Evolutionary conservation across 2,113 vertebrate genomes (phyloP), one percentile per base, ranked within the genome.

Genomic region (Megaceryle torquata): DNA sequence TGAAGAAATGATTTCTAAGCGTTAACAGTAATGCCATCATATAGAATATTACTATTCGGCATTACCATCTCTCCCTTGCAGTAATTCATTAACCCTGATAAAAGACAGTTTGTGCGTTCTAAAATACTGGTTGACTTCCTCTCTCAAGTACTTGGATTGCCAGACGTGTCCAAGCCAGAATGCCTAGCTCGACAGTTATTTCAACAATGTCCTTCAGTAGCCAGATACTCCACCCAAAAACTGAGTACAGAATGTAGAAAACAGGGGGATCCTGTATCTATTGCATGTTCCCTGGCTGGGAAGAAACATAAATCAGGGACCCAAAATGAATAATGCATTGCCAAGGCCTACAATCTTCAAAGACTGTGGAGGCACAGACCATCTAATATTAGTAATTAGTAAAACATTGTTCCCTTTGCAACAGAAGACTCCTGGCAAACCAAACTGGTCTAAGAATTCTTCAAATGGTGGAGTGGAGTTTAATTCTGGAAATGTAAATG

Each of bases 181-280:
- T 71, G 48, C 25, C 56, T 90, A 77, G 13, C 15, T 64, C 1
- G 0, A n/a, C 65, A 89, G 65, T 70, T 74, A 88, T 79, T 89
- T 69, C 63, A 86, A 82, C 59, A 67, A 89, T 80, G 72, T 80
- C n/a, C 26, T 91, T 80, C 59, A 56, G 60, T 35, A 79, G 70
- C 74, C 82, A 89, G 61, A 89, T 44, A 61, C 44, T 93, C 65
- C 84, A 77, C 82, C 74, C 82, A 84, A 91, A 94, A 92, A 35
- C 37, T 59, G 41, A 71, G 67, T 29, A 68, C 19, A 51, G 9
- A 74, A 59, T 29, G 43, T 78, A 92, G 80, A 78, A 91, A 96
- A 87, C 19, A 81, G 46, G n/a, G 31, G 22, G 43, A 89, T 63
- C 22, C 19, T 59, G 5, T 61, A 74, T 78, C 80, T 75, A 31